Evolutionary conservation across 2,888 invertebrate genomes (phyloP), one percentile per base, ranked within the genome.

Genomic region (Marasmarcha lunaedactyla): DNA sequence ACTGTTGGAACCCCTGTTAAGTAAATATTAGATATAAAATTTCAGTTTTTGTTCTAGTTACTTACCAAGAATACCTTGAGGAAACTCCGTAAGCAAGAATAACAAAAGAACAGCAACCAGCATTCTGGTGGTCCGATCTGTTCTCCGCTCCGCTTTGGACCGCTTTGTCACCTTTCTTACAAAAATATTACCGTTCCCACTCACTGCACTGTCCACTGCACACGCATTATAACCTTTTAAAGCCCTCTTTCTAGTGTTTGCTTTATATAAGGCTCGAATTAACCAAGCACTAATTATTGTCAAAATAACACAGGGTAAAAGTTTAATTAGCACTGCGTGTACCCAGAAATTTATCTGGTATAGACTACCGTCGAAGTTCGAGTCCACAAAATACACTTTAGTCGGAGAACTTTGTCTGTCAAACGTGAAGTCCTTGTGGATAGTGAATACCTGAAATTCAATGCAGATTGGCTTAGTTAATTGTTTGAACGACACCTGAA

Each of bases 51-150:
- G 20, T 20, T 20, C 20, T 7, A 20, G 20, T 65, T 38, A 27
- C 63, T 52, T 38, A 76, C 92, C 92, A 41, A 92, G 72, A 36
- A 89, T 85, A 3, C 90, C 93, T 57, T 94, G 93, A 0, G 96
- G 97, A 49, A 96, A 90, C 70, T 97, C 97, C 0, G 96, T 96
- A 36, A 95, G 72, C 1, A 97, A 85, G 59, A 97, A 97, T 2
- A 97, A 85, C 1, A 94, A 71, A 1, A 97, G 84, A 0, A 97
- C 93, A 0, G 95, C 95, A 1, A 97, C 87, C 36, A 97, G 78
- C 90, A 97, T 94, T 60, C 89, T 89, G 0, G 97, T 97, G 0
- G 96, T 97, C 34, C 96, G 85, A 60, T 96, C 94, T 0, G 83
- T 77, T 33, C 79, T 57, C 1, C 72, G 53, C 47, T 83, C 83